phyloP scores from a whole-genome alignment of 2,888 invertebrate genomes.

The Chymomyza procnemis region DNA sequence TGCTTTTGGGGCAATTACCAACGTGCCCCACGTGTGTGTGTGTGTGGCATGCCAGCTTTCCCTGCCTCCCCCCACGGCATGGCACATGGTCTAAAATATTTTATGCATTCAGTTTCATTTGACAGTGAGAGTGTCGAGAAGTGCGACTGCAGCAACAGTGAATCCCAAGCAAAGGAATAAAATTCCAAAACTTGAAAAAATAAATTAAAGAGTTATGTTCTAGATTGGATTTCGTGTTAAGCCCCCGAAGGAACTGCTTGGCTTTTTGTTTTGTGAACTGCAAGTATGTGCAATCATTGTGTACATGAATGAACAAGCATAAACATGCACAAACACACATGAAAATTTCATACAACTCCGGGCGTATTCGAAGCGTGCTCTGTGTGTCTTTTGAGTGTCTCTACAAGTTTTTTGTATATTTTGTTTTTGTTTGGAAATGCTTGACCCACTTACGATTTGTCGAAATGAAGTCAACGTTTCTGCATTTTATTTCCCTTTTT shows the following conservation, averaged over 20 bases:
- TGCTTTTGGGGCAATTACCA: slow-evolving; percentile 27
- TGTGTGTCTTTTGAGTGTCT: neutral
- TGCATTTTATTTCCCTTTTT: neutral
- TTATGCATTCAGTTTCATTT: slow-evolving; percentile 30
- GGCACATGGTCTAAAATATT: slow-evolving; percentile 23
- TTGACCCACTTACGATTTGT: neutral
- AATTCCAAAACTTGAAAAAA: neutral
- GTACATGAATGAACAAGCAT: neutral
- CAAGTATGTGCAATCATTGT: neutral
- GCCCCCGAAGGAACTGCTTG: neutral
- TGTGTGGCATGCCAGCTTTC: neutral
- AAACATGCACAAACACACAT: too few species aligned
- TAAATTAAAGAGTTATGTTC: neutral
- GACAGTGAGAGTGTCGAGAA: slow-evolving; percentile 5
- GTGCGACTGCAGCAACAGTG: neutral
- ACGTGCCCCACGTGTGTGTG: slow-evolving; percentile 9
- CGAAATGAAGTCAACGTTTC: neutral
- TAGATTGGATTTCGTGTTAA: neutral
- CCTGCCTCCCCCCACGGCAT: too few species aligned
- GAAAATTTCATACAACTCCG: neutral
- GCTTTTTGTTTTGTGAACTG: neutral
- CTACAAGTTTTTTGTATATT: neutral
- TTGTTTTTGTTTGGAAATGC: neutral
- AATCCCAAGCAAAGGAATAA: neutral
- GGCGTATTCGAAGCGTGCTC: neutral